phyloP scores from a whole-genome alignment of 2,113 vertebrate genomes.

The Pelusios castaneus region DNA sequence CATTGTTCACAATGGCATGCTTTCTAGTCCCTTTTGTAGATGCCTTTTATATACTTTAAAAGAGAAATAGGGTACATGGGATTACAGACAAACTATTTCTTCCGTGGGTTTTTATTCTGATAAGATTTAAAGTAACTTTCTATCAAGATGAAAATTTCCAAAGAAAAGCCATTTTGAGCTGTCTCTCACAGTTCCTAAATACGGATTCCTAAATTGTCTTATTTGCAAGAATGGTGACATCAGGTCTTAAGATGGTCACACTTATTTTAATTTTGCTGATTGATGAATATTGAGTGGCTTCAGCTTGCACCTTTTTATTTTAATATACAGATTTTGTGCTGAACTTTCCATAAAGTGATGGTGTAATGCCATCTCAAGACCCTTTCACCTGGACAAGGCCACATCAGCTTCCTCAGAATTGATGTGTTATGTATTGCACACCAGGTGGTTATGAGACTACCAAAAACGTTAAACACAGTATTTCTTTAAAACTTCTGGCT shows the following conservation, averaged over 20 bases:
- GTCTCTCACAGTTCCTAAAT: neutral
- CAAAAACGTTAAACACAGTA: neutral
- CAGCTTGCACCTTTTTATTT: no score
- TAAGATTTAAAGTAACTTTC: slow-evolving; percentile 1
- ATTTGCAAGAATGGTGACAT: neutral
- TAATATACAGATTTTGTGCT: neutral
- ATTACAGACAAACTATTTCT: neutral
- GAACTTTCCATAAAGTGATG: neutral
- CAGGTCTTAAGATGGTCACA: neutral
- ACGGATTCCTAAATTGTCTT: neutral
- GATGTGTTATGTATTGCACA: neutral
- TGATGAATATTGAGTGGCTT: no score
- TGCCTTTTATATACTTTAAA: neutral
- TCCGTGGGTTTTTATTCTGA: neutral
- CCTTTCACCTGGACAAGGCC: neutral
- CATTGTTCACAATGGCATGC: neutral
- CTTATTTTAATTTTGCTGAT: neutral
- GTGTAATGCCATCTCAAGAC: neutral
- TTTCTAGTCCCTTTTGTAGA: neutral
- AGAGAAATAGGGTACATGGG: neutral
- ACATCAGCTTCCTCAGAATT: neutral
- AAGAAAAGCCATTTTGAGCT: neutral
- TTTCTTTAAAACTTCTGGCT: neutral
- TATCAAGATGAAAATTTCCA: slow-evolving; percentile 21
- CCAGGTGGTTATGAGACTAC: no score